Evolutionary conservation across 2,113 vertebrate genomes (phyloP), one percentile per base, ranked within the genome.

Genomic region (Mastomys coucha): DNA sequence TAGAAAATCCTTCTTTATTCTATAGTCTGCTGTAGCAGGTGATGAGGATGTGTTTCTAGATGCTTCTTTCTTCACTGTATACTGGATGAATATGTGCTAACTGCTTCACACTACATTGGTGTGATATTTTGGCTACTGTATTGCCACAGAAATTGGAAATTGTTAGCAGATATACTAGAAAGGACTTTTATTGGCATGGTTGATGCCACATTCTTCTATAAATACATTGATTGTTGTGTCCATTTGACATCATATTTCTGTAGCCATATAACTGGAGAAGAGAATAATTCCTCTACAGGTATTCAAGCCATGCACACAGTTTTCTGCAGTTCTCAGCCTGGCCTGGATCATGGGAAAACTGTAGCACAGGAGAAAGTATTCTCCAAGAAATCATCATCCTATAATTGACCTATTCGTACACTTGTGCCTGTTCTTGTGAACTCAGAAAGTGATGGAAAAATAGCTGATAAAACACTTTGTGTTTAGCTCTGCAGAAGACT

Each of bases 91-190:
- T 4, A 45, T 67, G 76, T 31, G 69, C 42, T 39, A 63, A 75
- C 19, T 14, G 4, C 73, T 84, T 76, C 67, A 33, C 8, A 42
- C 8, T 8, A 5, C 45, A 6, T 28, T 76, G 16, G n/a, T 22
- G 10, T 45, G 73, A 13, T 91, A 39, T 56, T 90, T 51, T 85
- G 65, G 17, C 19, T 51, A 39, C 20, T 4, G 6, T 26, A 63
- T 95, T 94, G 49, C 33, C 26, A 76, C 56, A 51, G 53, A 88
- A 93, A 94, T 70, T 75, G 49, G 63, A 92, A 69, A 58, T n/a
- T 70, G 5, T 28, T 75, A 96, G 24, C 65, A 88, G 73, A 81
- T 26, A 88, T 89, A 89, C 28, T 13, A 76, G 31, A 92, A 75
- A 56, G 1, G 7, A 82, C n/a, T 36, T 94, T 65, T 60, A 85